Evolutionary conservation across 2,888 invertebrate genomes (phyloP), one percentile per base, ranked within the genome.

Genomic region (Deilephila porcellus): DNA sequence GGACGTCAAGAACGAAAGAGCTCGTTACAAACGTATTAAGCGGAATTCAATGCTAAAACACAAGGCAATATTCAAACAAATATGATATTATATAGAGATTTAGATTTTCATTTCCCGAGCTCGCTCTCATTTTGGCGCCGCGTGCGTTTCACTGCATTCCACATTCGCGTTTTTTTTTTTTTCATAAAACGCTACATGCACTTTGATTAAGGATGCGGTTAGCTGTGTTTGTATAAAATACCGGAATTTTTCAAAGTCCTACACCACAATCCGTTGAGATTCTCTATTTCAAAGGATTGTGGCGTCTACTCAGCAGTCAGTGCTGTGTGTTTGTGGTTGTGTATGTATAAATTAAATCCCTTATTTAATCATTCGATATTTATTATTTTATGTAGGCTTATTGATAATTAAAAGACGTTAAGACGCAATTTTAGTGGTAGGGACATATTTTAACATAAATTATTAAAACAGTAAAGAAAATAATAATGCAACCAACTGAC

Each of bases 41-140:
- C 25, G 3, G 0, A 20, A 14, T 62, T 63, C 37, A 67, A 17
- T 3, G 14, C 14, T 45, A 14, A 45, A 52, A 64, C 34, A 20
- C 20, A 4, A 1, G 11, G 14, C 11, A 64, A 20, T 64, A 64
- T 64, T 17, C 6, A 45, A 52, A 52, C n/a, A 67, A 64, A 56
- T 64, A 56, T 67, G 17, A 25, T 59, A 85, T 82, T 81, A 83
- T 78, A 79, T 74, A 37, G 71, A 81, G 78, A 84, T 87, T 85
- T 85, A 82, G 83, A 85, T 82, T 87, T 87, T 85, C 86, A 86
- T 86, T 86, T 86, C 80, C 79, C 78, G 37, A 78, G 78, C 77
- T 76, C 72, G 56, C 70, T 67, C 60, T 78, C 77, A 74, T 79
- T 78, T 79, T 76, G 83, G 83, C 85, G 83, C 82, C 87, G 85